These are phyloP conservation scores for Pithys albifrons DNA, from an alignment of 2,113 vertebrate species.

Conservation along the genomic window DNA sequence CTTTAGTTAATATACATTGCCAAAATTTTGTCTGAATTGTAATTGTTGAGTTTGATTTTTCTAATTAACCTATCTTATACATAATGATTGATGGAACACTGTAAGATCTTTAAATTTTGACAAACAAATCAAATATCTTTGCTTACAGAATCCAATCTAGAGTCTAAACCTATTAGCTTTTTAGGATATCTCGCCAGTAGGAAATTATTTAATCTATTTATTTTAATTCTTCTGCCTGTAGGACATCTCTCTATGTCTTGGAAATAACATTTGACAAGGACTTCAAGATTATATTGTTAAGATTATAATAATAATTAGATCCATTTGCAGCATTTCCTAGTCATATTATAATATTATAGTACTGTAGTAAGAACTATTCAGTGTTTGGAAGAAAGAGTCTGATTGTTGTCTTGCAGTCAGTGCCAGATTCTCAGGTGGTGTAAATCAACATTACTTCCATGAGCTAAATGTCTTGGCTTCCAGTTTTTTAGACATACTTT, in stretches of 20 bases:
- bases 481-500: neutral
- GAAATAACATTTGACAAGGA: conserved; percentile 72
- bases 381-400: conserved; percentile 1
- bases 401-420: neutral
- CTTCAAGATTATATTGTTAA: conserved; percentile 61
- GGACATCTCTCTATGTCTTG: conserved; percentile 67
- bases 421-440: neutral
- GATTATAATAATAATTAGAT: conserved; percentile 71
- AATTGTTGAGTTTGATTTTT: neutral
- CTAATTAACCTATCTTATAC: neutral
- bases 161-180: conserved; percentile 71
- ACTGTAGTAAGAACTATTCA: conserved; percentile 21
- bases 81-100: conserved; percentile 36
- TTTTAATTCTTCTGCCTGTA: conserved; percentile 74
- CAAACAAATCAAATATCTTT: conserved; percentile 66
- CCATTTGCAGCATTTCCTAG: conserved; percentile 69
- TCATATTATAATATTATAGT: conserved; percentile 56
- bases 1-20: neutral
- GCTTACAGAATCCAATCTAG: conserved; percentile 57
- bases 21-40: neutral
- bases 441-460: neutral
- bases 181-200: conserved; percentile 64
- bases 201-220: conserved; percentile 78
- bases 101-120: conserved; percentile 47
- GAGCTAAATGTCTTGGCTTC: neutral